Conservation (phyloP, 2,888 invertebrate species). For the Drosophila nr. fundita region DNA sequence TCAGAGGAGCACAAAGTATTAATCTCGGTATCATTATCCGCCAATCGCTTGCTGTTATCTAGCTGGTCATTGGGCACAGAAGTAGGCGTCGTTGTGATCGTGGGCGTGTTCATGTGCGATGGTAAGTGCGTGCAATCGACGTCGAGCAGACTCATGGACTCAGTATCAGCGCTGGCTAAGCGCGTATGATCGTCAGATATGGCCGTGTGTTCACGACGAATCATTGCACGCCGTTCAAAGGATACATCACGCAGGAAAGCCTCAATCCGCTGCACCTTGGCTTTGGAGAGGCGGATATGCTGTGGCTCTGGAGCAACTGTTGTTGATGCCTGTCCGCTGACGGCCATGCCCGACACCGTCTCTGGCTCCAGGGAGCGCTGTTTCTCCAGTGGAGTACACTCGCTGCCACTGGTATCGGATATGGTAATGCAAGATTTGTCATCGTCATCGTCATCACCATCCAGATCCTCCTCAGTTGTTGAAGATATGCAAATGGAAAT, state of each 20-base stretch:
- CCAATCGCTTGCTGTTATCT: constrained; percentile 41
- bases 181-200: constrained; percentile 33
- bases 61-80: not conserved
- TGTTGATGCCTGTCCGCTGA: constrained; percentile 35
- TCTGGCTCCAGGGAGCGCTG: constrained; percentile 34
- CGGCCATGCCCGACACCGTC: constrained; percentile 42
- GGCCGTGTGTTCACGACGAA: constrained; percentile 30
- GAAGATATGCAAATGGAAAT: constrained; percentile 55
- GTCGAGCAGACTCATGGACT: constrained; percentile 71
- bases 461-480: constrained; percentile 38
- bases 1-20: constrained; percentile 43
- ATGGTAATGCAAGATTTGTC: constrained; percentile 65
- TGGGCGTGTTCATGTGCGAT: constrained; percentile 1
- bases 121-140: constrained; percentile 29
- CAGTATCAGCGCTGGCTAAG: constrained; percentile 72
- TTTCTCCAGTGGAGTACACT: constrained; percentile 22
- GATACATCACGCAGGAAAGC: constrained; percentile 83
- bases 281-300: constrained; percentile 39
- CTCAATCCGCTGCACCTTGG: constrained; percentile 75
- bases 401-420: constrained; percentile 55
- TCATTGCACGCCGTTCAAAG: constrained; percentile 54
- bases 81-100: not conserved
- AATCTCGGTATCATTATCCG: constrained; percentile 50
- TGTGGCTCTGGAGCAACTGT: constrained; percentile 7
- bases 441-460: constrained; percentile 13